Base-by-base conservation (phyloP, 1,140 invertebrate genomes). In the Eupeodes corollae region DNA sequence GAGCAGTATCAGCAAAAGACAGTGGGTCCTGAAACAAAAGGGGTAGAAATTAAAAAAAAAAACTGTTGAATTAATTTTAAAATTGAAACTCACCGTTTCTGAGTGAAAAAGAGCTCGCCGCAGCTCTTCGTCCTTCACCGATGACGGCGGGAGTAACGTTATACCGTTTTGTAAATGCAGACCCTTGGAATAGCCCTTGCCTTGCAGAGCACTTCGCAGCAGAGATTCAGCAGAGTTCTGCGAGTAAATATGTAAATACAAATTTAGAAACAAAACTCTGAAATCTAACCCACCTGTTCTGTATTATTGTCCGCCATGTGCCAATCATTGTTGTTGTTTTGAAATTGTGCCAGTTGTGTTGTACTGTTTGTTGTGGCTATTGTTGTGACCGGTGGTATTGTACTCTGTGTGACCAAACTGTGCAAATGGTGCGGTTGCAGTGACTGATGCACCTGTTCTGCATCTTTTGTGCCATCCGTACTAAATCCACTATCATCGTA, bases 281-380 rank as follows among this genome's bases (percentile, higher is more conserved):
- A 42, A 13, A 13, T 32, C 12, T 33, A 16, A 42, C 46, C 44
- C 31, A 51, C 53, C 14, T 80, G 77, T n/a, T 74, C 73, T 35
- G 77, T 69, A 61, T 84, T 83, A 59, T 83, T 76, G 58, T 84
- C 78, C 2, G 79, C 78, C 44, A 82, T 70, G 56, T 86, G 85
- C 83, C 82, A 85, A 56, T 86, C 83, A 68, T 87, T 85, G 59
- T 86, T 86, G 52, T 84, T 84, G 55, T 84, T 84, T 48, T 80
- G 79, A 46, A 77, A 78, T 58, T 75, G 72, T 14, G 70, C 69
- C 52, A 67, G 32, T 33, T 69, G 53, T 12, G 64, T 57, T 13
- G 55, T 60, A 44, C 56, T 32, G 41, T 59, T 62, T n/a, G 61
- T 60, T 13, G 43, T 46, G 13, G 14, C 40, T 32, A 15, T 14